phyloP scores from a whole-genome alignment of 2,888 invertebrate genomes.

The Spatulosminthurus flaviceps region DNA sequence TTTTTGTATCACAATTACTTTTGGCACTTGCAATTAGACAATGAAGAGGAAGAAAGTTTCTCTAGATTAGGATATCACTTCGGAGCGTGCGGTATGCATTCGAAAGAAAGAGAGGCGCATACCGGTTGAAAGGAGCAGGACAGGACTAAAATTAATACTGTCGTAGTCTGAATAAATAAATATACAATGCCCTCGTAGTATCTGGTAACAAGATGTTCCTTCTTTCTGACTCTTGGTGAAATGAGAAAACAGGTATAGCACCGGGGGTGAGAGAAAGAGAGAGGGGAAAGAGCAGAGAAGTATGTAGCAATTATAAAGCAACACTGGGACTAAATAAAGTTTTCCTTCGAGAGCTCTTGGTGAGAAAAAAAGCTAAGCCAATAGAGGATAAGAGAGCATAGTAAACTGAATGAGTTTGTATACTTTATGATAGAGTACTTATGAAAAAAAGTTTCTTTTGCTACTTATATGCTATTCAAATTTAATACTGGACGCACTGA shows the following conservation, averaged over 20 bases:
- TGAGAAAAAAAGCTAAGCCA: neutral
- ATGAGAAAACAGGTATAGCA: neutral
- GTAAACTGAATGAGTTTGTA: neutral
- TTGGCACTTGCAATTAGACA: neutral
- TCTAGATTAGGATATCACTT: neutral
- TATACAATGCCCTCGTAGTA: neutral
- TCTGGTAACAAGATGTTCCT: neutral
- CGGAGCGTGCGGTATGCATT: neutral
- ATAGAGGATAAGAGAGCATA: neutral
- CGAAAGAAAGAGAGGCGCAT: neutral
- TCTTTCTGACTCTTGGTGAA: neutral
- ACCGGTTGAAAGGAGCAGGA: neutral
- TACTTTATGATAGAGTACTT: no score
- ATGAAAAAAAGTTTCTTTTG: no score
- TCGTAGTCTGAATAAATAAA: neutral
- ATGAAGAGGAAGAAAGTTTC: neutral
- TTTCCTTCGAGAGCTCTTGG: neutral
- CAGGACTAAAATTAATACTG: conserved; percentile 2
- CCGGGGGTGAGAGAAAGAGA: neutral
- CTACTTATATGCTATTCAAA: no score
- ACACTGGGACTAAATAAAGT: conserved; percentile 3
- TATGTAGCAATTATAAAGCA: neutral
- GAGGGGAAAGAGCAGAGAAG: conserved; percentile 8
- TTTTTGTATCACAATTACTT: neutral
- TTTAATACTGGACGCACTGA: no score